Percentiles rank a stretch among this genome's conserved stretches.
Evolutionary conservation across 2,888 invertebrate species (phyloP).

Genomic region (Encarsia formosa): DNA sequence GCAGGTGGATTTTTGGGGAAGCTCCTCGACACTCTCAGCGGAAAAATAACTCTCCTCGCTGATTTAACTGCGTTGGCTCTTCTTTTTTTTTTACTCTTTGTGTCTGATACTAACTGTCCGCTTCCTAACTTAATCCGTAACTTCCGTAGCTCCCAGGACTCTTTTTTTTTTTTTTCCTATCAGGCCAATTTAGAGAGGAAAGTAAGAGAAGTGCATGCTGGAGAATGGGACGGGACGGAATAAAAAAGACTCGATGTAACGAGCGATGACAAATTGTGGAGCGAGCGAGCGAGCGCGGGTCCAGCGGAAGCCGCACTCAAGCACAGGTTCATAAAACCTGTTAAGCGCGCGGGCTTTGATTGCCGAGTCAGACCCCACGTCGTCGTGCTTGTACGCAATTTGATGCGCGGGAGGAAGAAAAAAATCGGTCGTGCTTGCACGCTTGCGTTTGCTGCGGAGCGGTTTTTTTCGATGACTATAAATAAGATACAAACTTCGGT

Average conservation of each 20-base stretch:
- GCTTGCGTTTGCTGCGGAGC: too few species aligned
- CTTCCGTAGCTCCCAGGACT: conserved; percentile 53
- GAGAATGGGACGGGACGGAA: too few species aligned
- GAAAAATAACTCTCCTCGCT: too few species aligned
- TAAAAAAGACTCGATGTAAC: conserved; percentile 1
- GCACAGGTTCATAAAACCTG: conserved; percentile 49
- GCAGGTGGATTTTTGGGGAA: too few species aligned
- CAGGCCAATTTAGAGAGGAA: conserved; percentile 13
- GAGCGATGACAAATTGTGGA: conserved; percentile 16
- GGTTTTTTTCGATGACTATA: too few species aligned
- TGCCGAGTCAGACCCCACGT: conserved; percentile 38
- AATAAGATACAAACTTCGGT: too few species aligned
- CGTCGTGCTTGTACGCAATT: too few species aligned
- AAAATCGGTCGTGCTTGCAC: conserved; percentile 53
- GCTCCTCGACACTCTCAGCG: too few species aligned
- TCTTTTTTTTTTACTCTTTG: conserved; percentile 29
- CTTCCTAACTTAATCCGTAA: conserved; percentile 53
- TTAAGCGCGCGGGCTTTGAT: conserved; percentile 45
- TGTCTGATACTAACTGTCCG: conserved; percentile 49
- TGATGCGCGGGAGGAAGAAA: conserved; percentile 38
- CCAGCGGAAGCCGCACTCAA: conserved; percentile 41
- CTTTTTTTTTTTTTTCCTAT: conserved; percentile 50
- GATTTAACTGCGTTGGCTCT: too few species aligned
- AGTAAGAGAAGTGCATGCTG: conserved; percentile 15
- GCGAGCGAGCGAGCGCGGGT: conserved; percentile 39